Evolutionary conservation across 2,113 vertebrate genomes (phyloP), one percentile per base, ranked within the genome.

Genomic region (Lamprotornis superbus): DNA sequence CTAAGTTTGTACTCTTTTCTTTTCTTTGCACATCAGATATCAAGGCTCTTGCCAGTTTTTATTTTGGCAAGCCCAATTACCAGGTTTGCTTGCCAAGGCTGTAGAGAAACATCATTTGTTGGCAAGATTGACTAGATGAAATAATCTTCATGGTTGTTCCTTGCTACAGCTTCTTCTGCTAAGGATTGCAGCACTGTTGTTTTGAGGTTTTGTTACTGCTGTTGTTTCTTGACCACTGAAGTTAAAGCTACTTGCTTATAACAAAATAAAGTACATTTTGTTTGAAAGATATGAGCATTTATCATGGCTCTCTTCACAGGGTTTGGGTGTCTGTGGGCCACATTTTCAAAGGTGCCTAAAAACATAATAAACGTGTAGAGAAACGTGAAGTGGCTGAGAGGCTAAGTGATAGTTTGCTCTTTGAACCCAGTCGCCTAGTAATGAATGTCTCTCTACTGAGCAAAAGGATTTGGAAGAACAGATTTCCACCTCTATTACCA

Each of bases 41-140:
- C 53, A 47, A 83, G 24, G 63, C 69, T 76, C 42, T 91, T 90
- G 91, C 78, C 89, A 95, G 87, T 80, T 95, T 95, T 91, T 76
- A 55, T 93, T 93, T 69, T 91, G 91, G 89, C 90, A 91, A 91
- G 63, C 67, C 74, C 31, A 63, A 31, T 94, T 79, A 90, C 63
- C 35, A 80, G 63, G 55, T 95, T 93, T 79, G 35, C 78, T 93
- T 94, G 91, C 94, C 93, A 95, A 79, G 81, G 78, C 78, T 88
- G 46, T 76, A 93, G 78, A 90, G 91, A 95, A 96, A 88, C 82
- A 93, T 69, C 40, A 61, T 91, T 65, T 94, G 49, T 82, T 95
- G 95, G 94, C 93, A 95, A 65, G 82, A 55, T 63, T 55, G 69
- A 69, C 75, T 83, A 55, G 90, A 85, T 95, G 95, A 97, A 59